Evolutionary conservation across 2,113 vertebrate species (phyloP).

Genomic region (Pan paniscus): DNA sequence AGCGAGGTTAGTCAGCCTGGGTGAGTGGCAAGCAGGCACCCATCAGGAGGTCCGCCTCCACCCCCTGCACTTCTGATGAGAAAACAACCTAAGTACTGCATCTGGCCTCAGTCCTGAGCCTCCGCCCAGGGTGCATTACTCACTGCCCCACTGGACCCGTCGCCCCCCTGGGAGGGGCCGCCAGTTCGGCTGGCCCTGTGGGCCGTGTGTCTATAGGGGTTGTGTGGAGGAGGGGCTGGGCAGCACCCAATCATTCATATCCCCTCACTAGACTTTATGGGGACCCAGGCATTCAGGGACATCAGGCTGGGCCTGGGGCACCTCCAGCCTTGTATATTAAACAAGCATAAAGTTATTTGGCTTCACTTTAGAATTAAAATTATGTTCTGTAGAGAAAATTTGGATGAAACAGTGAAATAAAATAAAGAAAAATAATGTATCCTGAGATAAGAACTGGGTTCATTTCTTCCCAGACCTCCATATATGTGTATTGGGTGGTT

Average conservation of each 20-base stretch:
- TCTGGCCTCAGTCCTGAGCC: not conserved
- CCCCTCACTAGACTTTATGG: accelerated
- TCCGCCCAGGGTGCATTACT: not conserved
- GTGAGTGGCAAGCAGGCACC: not conserved
- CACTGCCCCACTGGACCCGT: not conserved
- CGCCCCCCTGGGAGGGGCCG: accelerated
- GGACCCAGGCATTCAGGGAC: not conserved
- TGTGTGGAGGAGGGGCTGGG: not conserved
- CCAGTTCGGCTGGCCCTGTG: not conserved
- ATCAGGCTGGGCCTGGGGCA: not conserved
- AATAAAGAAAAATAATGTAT: not conserved
- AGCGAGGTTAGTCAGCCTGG: not conserved
- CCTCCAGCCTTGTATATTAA: not conserved
- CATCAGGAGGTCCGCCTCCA: not conserved
- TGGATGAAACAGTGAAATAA: not conserved
- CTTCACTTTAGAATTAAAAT: not conserved
- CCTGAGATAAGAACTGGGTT: not conserved
- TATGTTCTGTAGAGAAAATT: not conserved
- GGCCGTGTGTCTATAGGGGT: not conserved
- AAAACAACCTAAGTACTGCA: not conserved
- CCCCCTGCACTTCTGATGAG: not conserved
- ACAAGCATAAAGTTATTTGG: not conserved
- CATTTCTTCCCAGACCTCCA: not conserved
- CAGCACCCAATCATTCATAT: not conserved
- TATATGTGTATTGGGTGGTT: accelerated